Conservation (phyloP, 2,888 invertebrate species). For the Conops quadrifasciatus region DNA sequence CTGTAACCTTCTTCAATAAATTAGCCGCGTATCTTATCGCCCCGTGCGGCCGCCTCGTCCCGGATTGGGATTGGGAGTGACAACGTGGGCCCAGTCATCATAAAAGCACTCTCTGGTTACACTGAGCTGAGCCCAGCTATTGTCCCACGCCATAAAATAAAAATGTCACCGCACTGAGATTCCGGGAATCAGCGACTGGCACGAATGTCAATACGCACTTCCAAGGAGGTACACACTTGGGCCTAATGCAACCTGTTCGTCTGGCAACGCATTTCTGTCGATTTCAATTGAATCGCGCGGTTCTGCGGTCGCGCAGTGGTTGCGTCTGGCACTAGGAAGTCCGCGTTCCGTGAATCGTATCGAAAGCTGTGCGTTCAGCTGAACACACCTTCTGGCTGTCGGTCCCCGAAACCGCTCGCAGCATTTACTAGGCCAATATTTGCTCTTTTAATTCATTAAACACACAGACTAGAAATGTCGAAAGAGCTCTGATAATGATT, state of each 20-base stretch:
- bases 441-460: constrained; percentile 19
- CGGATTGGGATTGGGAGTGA: too few species aligned
- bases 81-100: too few species aligned
- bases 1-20: not conserved
- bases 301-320: not conserved
- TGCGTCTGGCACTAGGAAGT: constrained; percentile 4
- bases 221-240: not conserved
- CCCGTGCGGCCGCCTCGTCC: not conserved
- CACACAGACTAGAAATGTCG: not conserved
- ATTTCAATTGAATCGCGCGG: constrained; percentile 25
- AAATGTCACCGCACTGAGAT: constrained; percentile 47
- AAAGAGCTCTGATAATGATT: not conserved
- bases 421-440: constrained; percentile 24
- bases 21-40: constrained; percentile 4
- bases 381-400: not conserved
- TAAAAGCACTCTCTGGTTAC: too few species aligned
- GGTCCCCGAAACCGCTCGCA: not conserved
- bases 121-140: not conserved
- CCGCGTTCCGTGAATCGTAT: constrained; percentile 17
- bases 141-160: constrained; percentile 22
- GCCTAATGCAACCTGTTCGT: not conserved
- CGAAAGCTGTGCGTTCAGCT: not conserved
- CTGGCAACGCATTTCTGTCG: not conserved
- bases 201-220: constrained; percentile 50
- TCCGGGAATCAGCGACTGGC: constrained; percentile 50